phyloP scores from a whole-genome alignment of 2,113 vertebrate species.

The Megaceryle torquata region DNA sequence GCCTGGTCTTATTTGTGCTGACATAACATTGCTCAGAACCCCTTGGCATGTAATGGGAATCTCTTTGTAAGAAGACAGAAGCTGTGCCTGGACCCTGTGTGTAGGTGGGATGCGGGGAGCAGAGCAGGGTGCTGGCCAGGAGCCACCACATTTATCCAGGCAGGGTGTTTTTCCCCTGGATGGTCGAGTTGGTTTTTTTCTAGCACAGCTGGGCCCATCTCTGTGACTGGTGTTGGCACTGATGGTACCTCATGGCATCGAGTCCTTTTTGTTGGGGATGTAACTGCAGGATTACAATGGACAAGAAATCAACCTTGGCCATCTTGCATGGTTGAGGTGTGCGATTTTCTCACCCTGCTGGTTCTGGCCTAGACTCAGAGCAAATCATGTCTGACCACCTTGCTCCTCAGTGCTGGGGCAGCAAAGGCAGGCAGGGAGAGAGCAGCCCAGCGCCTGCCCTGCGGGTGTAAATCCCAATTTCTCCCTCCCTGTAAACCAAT shows the following conservation, averaged over 20 bases:
- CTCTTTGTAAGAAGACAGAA: background rate
- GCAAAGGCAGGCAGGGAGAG: background rate
- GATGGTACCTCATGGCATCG: fast-evolving
- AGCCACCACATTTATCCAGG: background rate
- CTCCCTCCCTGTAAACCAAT: background rate
- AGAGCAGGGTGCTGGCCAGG: no score
- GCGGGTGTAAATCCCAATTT: fast-evolving
- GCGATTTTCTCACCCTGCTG: background rate
- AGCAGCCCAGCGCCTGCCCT: background rate
- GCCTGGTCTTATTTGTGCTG: background rate
- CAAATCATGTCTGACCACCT: background rate
- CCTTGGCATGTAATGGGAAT: background rate
- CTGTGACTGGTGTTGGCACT: background rate
- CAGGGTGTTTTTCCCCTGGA: background rate
- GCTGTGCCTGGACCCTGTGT: background rate
- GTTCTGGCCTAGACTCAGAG: background rate
- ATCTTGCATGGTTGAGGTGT: background rate
- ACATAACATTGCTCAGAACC: background rate
- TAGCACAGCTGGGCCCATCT: background rate
- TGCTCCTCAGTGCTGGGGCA: fast-evolving
- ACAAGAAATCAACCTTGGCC: background rate
- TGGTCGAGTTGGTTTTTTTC: background rate
- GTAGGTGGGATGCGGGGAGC: background rate
- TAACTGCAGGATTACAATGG: background rate
- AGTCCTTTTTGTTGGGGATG: background rate